Evolutionary conservation across 1,140 invertebrate genomes (phyloP), one percentile per base, ranked within the genome.

Genomic region (Cepaea nemoralis): DNA sequence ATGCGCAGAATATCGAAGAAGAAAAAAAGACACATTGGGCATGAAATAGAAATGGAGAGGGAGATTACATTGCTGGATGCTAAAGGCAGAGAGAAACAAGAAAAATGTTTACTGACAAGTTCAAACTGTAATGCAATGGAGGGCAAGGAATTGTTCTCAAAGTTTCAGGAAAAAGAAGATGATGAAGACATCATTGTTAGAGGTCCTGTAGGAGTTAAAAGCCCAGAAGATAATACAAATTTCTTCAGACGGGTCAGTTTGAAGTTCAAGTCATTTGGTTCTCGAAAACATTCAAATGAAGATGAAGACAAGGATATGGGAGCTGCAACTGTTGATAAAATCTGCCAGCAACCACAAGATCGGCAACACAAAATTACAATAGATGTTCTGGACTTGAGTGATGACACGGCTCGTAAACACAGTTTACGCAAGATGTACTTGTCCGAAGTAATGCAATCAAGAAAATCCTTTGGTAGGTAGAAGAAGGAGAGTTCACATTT

Each of bases 371-470:
- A 76, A 63, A 81, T 82, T 35, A 86, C 78, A 66, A 76, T 87
- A 35, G 85, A 88, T 45, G 83, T 88, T 33, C n/a, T 88, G 76
- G 88, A 89, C 79, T 70, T 89, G 40, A 86, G 82, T 35, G 88
- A 86, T 73, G 80, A 84, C 37, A 66, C 75, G 40, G 50, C 82
- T 16, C 78, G 73, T 42, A 88, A 87, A 48, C 79, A 83, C 40
- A 80, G 76, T 45, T 66, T 83, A 39, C 63, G 82, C 40, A 83
- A 82, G 66, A 82, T 85, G 82, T 82, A 83, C 59, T 71, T 87
- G 39, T 80, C 79, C 59, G 88, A 89, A 63, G 75, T 88, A 42
- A 76, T 77, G 45, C 81, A 83, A 42, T 40, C 66, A 8, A 55
- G 75, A 40, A 84, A 83, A 77, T 80, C 67, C 55, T 77, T 79